Evolutionary conservation across 2,113 vertebrate species (phyloP).

Genomic region (Ammospiza caudacuta): DNA sequence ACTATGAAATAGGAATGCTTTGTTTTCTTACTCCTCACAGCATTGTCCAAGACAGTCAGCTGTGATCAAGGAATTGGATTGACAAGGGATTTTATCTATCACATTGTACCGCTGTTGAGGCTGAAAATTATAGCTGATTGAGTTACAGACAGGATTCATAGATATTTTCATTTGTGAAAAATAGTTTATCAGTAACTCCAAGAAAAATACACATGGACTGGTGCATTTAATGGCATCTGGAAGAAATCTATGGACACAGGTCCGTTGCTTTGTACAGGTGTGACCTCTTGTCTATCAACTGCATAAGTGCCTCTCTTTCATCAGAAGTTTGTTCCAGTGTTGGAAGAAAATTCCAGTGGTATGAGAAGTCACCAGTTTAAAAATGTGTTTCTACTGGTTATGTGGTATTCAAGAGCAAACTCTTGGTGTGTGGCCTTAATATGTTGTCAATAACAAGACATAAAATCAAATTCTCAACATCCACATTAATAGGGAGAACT

Average conservation of each 20-base stretch:
- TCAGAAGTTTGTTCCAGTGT: background rate
- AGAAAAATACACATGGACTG: background rate
- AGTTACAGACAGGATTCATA: background rate
- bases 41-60: background rate
- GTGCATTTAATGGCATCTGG: background rate
- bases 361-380: background rate
- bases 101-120: background rate
- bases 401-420: background rate
- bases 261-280: background rate
- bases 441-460: background rate
- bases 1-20: conserved; percentile 1
- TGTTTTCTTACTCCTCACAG: conserved; percentile 2
- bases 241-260: background rate
- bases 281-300: background rate
- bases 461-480: background rate
- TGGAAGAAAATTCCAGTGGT: background rate
- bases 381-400: background rate
- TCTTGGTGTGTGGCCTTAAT: background rate
- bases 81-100: background rate
- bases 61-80: background rate
- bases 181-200: background rate
- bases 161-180: background rate
- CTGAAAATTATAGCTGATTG: conserved; percentile 6
- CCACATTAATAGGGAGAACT: background rate
- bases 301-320: background rate